phyloP scores from a whole-genome alignment of 1,140 invertebrate species.

The Babylonia areolata region DNA sequence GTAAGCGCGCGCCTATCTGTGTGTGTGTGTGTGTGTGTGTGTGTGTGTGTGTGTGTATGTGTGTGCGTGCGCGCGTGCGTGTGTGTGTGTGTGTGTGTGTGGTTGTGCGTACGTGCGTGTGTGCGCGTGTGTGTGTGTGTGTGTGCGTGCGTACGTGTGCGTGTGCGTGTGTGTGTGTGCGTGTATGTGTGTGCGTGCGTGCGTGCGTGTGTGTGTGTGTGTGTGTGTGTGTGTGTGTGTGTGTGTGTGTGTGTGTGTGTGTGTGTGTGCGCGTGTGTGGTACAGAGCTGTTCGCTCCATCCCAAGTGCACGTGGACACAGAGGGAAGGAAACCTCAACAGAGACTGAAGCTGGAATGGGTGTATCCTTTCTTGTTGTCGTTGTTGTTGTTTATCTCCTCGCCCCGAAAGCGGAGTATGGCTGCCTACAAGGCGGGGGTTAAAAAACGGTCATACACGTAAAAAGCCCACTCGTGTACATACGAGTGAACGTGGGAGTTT shows the following conservation, averaged over 20 bases:
- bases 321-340: conserved; percentile 64
- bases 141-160: neutral
- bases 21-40: conserved; percentile 28
- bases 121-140: conserved; percentile 22
- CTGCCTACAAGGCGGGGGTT: no score
- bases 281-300: conserved; percentile 68
- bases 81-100: no score
- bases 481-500: no score
- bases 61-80: conserved; percentile 14
- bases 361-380: conserved; percentile 74
- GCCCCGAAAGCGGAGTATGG: no score
- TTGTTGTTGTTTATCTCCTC: neutral
- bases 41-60: conserved; percentile 31
- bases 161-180: conserved; percentile 17
- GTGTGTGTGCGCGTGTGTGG: neutral
- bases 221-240: neutral
- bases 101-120: no score
- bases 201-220: conserved; percentile 1
- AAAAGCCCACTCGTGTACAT: no score
- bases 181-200: neutral
- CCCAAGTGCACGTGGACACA: conserved; percentile 49
- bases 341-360: conserved; percentile 90
- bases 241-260: neutral
- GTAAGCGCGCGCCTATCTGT: no score
- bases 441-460: no score